Evolutionary conservation across 1,140 invertebrate genomes (phyloP).

Genomic region (Bombus confusus): DNA sequence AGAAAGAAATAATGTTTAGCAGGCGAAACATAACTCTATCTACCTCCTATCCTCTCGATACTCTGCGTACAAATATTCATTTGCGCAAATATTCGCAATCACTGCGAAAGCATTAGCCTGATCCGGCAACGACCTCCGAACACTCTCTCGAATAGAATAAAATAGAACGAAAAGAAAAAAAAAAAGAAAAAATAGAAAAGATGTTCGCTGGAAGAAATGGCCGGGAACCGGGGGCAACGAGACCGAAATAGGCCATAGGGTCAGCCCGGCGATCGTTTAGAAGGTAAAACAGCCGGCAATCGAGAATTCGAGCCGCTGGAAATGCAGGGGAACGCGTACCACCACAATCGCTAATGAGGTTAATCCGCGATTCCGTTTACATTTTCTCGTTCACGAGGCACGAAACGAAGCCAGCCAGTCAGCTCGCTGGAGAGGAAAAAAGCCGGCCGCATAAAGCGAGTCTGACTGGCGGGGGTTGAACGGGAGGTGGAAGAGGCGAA

Average conservation of each 20-base stretch:
- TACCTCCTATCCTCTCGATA: too few relatives aligned
- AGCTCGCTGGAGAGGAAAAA: neutral
- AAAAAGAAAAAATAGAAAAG: neutral
- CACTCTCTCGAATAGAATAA: neutral
- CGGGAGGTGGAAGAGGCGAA: neutral
- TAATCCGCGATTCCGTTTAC: constrained; percentile 54
- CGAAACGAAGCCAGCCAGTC: constrained; percentile 27
- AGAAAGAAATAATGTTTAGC: too few relatives aligned
- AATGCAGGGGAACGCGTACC: constrained; percentile 37
- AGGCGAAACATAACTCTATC: too few relatives aligned
- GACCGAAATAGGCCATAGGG: constrained; percentile 35
- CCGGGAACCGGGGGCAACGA: too few relatives aligned
- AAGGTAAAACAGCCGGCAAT: constrained; percentile 44
- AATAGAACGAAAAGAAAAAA: neutral
- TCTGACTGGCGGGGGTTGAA: neutral
- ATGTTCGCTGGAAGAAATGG: neutral
- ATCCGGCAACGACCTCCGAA: too few relatives aligned
- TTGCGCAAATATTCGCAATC: too few relatives aligned
- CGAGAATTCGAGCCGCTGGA: constrained; percentile 47
- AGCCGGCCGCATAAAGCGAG: constrained; percentile 41
- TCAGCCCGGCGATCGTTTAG: constrained; percentile 13
- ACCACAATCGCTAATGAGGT: constrained; percentile 50
- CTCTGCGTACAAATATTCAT: too few relatives aligned
- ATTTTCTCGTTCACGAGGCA: constrained; percentile 55
- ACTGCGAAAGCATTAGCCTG: too few relatives aligned